A percentile compares a stretch with the other conserved stretches of the same genome.
Conservation (phyloP, 2,113 vertebrate genomes). For the Chaetorhynchus papuensis region DNA sequence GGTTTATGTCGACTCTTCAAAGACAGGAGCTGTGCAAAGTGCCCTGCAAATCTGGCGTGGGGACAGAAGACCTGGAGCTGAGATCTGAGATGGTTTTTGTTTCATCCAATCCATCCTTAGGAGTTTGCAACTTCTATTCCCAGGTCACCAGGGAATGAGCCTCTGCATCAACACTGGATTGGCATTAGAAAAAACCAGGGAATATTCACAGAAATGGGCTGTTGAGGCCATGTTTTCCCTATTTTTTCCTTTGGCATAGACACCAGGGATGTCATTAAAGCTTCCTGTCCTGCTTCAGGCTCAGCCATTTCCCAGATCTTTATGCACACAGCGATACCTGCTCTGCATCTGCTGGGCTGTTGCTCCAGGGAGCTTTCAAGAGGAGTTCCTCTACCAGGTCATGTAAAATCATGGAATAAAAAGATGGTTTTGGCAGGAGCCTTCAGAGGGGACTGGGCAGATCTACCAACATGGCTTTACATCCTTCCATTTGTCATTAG, state of each 20-base stretch:
- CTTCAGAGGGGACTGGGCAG: not conserved
- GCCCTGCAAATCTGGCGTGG: not conserved
- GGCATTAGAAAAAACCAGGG: not conserved
- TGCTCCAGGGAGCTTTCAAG: not conserved
- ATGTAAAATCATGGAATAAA: not conserved
- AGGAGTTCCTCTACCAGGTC: not conserved
- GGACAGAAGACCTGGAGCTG: not conserved
- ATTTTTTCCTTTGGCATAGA: not conserved
- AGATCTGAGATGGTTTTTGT: fast-evolving
- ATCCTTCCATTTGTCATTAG: not conserved
- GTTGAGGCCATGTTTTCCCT: not conserved
- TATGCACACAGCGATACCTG: not conserved
- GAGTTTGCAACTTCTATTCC: not conserved
- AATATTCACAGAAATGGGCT: not conserved
- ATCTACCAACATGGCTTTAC: not conserved
- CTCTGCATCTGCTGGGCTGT: not conserved
- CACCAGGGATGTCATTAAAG: not conserved
- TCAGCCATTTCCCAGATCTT: not conserved
- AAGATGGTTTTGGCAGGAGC: not conserved
- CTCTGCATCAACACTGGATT: not conserved
- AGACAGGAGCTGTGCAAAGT: not conserved
- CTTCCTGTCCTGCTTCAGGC: not conserved
- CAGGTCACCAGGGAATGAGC: not conserved
- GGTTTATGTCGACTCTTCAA: fast-evolving
- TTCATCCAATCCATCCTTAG: not conserved